Conservation (phyloP, 2,113 vertebrate genomes). For the Clarias batrachus region DNA sequence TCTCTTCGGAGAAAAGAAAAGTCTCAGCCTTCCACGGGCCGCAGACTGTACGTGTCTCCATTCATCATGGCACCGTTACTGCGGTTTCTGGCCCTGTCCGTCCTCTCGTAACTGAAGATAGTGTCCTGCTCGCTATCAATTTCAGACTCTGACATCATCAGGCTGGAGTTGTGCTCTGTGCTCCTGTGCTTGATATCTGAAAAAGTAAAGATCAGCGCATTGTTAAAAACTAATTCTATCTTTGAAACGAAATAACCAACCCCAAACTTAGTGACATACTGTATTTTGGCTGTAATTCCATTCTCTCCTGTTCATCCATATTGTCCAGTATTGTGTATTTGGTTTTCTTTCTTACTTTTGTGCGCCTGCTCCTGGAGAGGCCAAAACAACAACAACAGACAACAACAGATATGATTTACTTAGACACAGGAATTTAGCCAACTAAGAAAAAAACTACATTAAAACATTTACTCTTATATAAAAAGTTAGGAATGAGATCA, state of each 20-base stretch:
- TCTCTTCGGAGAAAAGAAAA: not conserved
- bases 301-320: conserved; percentile 88
- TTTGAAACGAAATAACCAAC: not conserved
- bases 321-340: conserved; percentile 88
- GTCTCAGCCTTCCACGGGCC: conserved; percentile 72
- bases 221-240: not conserved
- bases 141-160: conserved; percentile 92
- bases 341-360: conserved; percentile 84
- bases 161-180: conserved; percentile 88
- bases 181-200: conserved; percentile 88
- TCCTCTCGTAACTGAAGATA: conserved; percentile 80
- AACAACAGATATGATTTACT: not conserved
- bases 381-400: conserved; percentile 20
- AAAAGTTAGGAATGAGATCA: not conserved
- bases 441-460: not conserved
- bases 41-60: conserved; percentile 75
- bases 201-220: conserved; percentile 24
- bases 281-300: conserved; percentile 86
- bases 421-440: not conserved
- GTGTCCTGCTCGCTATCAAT: conserved; percentile 89
- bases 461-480: not conserved
- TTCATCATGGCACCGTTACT: conserved; percentile 70
- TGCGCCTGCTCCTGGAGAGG: conserved; percentile 73
- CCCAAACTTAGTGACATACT: conserved; percentile 64
- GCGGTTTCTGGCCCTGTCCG: conserved; percentile 70